Conservation (phyloP, 2,888 invertebrate species). For the Branchipolynoe longqiensis region DNA sequence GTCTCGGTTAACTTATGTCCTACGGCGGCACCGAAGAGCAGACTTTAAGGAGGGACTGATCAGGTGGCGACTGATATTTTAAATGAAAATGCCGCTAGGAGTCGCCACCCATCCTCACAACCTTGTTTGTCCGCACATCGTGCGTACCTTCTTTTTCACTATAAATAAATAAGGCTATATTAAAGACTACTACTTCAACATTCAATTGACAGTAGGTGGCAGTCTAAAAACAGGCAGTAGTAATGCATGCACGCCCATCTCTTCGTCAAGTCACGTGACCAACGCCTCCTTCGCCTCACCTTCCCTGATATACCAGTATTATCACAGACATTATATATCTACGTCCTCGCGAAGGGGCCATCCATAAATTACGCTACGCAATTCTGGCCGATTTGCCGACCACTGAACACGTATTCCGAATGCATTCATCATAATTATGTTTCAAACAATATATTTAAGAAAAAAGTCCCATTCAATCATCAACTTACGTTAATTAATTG, state of each 20-base stretch:
- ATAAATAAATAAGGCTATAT: slow-evolving; percentile 54
- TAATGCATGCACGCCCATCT: slow-evolving; percentile 51
- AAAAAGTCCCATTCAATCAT: no score
- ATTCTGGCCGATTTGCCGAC: no score
- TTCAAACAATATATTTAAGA: no score
- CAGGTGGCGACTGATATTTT: background rate
- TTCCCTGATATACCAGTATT: slow-evolving; percentile 37
- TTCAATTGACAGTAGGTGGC: slow-evolving; percentile 46
- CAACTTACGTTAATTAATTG: no score
- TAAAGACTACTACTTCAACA: slow-evolving; percentile 39
- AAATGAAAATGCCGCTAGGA: slow-evolving; percentile 5
- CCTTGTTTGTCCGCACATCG: background rate
- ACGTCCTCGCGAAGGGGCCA: no score
- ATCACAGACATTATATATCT: slow-evolving; percentile 51
- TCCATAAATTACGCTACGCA: no score
- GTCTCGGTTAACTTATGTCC: no score
- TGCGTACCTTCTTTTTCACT: background rate
- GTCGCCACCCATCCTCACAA: background rate
- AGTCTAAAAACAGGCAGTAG: slow-evolving; percentile 54
- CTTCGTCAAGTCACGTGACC: slow-evolving; percentile 40
- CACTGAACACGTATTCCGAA: no score
- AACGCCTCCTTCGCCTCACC: background rate
- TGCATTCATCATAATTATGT: no score
- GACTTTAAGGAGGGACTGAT: background rate
- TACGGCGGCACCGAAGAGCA: background rate